Conservation (phyloP, 1,140 invertebrate species). For the Drosophila tristis region DNA sequence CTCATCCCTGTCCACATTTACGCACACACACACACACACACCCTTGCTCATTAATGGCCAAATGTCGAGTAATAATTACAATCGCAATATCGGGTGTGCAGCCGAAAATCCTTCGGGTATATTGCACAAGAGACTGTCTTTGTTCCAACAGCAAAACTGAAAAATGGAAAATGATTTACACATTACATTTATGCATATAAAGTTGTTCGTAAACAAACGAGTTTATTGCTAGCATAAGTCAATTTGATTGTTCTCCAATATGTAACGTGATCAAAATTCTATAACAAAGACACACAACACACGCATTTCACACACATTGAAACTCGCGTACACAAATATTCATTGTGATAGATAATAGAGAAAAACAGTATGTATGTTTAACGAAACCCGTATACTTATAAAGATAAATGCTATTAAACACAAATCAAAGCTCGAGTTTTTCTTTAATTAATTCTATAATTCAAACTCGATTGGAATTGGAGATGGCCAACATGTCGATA, state of each 20-base stretch:
- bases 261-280: slow-evolving; percentile 43
- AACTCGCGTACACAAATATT: slow-evolving; percentile 61
- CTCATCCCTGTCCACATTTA: slow-evolving; percentile 43
- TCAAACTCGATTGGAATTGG: neutral
- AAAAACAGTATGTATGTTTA: slow-evolving; percentile 73
- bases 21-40: slow-evolving; percentile 48
- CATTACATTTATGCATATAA: slow-evolving; percentile 26
- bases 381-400: slow-evolving; percentile 48
- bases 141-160: slow-evolving; percentile 62
- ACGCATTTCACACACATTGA: slow-evolving; percentile 12
- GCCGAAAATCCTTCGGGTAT: slow-evolving; percentile 33
- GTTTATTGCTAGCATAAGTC: slow-evolving; percentile 48
- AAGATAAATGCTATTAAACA: slow-evolving; percentile 16
- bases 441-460: neutral
- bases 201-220: slow-evolving; percentile 37
- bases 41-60: slow-evolving; percentile 65
- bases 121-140: slow-evolving; percentile 74
- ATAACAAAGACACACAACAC: slow-evolving; percentile 55
- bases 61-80: slow-evolving; percentile 56
- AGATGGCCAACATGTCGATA: too few relatives aligned
- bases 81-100: slow-evolving; percentile 40
- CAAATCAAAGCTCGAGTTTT: neutral
- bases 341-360: slow-evolving; percentile 72
- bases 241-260: slow-evolving; percentile 37
- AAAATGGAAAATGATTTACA: slow-evolving; percentile 31